A percentile compares a stretch with the other conserved stretches of the same genome.
Conservation (phyloP, 1,140 invertebrate species). For the Cardiocondyla obscurior region DNA sequence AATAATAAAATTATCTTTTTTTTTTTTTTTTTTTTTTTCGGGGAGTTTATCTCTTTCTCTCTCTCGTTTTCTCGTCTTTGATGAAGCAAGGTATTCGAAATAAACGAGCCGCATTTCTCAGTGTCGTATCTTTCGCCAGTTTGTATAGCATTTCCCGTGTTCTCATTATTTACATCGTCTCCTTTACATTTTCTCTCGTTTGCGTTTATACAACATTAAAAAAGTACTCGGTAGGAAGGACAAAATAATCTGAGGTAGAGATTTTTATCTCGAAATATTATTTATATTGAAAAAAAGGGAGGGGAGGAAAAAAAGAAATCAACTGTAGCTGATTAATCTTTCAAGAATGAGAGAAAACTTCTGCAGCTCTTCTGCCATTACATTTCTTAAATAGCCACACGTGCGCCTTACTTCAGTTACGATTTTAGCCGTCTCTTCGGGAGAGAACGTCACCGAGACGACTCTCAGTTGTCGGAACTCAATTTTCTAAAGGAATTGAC, state of each 20-base stretch:
- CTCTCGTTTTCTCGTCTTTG: background rate
- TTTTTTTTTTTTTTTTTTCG: background rate
- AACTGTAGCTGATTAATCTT: background rate
- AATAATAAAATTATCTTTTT: background rate
- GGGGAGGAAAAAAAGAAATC: too few species aligned
- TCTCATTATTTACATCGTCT: background rate
- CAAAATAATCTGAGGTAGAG: background rate
- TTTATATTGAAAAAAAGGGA: too few species aligned
- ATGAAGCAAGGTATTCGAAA: background rate
- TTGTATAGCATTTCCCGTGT: background rate
- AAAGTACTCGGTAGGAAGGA: background rate
- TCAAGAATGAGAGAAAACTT: background rate
- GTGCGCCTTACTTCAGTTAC: background rate
- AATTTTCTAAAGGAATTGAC: slow-evolving; percentile 19
- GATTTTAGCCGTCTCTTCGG: background rate
- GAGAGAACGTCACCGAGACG: background rate
- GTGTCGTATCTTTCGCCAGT: background rate
- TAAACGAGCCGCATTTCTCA: slow-evolving; percentile 31
- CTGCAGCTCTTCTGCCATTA: background rate
- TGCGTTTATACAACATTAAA: background rate
- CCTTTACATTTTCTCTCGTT: background rate
- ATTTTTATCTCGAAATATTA: background rate
- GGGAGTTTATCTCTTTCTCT: background rate
- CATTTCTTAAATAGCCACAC: background rate
- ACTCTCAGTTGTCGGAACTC: background rate